Evolutionary conservation across 2,888 invertebrate species (phyloP).

Genomic region (Hylaea fasciaria): DNA sequence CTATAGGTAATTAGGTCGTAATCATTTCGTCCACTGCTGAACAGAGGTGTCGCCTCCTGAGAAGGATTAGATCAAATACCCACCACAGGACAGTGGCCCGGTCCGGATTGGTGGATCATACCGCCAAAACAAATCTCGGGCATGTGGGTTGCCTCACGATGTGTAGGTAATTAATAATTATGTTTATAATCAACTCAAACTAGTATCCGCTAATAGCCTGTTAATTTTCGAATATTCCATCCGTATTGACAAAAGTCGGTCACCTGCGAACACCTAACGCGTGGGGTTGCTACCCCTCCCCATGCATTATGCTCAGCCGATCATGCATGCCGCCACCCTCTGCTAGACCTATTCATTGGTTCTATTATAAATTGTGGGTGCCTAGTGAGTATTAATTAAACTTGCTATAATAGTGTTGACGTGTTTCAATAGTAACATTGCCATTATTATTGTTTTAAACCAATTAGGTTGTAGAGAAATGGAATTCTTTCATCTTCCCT

Average conservation of each 20-base stretch:
- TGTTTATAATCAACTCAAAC: too few relatives aligned
- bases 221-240: conserved; percentile 21
- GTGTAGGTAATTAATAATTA: too few relatives aligned
- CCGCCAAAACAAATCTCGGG: too few relatives aligned
- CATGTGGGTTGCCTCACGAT: too few relatives aligned
- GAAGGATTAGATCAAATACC: too few relatives aligned
- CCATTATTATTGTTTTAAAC: not conserved
- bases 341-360: conserved; percentile 16
- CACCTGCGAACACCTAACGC: conserved; percentile 24
- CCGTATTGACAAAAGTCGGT: conserved; percentile 23
- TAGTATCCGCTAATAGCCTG: not conserved
- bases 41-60: too few relatives aligned
- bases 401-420: not conserved
- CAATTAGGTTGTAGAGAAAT: not conserved
- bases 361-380: conserved; percentile 6
- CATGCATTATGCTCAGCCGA: conserved; percentile 18
- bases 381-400: conserved; percentile 13
- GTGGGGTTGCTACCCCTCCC: conserved; percentile 16
- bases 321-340: conserved; percentile 19
- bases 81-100: too few relatives aligned
- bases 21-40: too few relatives aligned
- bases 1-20: too few relatives aligned
- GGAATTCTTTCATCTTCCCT: not conserved
- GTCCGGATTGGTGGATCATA: too few relatives aligned
- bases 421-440: not conserved